Evolutionary conservation across 2,113 vertebrate genomes (phyloP).

Genomic region (Macrotis lagotis): DNA sequence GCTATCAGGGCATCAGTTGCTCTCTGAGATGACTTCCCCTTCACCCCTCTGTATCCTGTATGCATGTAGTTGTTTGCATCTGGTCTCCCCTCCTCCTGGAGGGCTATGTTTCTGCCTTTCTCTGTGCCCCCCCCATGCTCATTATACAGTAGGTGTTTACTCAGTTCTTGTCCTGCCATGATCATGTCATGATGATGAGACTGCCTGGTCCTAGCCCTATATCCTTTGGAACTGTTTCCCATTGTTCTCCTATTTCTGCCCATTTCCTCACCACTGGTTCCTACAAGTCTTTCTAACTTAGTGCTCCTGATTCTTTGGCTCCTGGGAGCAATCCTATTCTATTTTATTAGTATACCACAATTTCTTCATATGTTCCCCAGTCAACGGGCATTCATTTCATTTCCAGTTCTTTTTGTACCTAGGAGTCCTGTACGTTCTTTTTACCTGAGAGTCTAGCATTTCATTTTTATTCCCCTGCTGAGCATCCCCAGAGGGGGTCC

Average conservation of each 20-base stretch:
- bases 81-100: background rate
- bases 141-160: background rate
- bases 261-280: background rate
- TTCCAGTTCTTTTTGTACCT: background rate
- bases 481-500: no score
- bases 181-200: background rate
- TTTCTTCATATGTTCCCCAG: no score
- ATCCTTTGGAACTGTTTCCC: background rate
- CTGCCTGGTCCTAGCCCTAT: background rate
- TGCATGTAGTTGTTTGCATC: background rate
- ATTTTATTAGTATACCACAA: background rate
- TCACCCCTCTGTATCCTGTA: background rate
- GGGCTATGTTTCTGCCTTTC: background rate
- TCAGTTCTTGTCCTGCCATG: background rate
- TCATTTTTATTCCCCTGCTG: background rate
- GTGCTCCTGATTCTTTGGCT: background rate
- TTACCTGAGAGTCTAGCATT: background rate
- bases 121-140: background rate
- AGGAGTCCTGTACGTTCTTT: background rate
- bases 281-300: background rate
- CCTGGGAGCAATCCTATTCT: background rate
- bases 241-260: background rate
- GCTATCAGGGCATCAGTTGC: background rate
- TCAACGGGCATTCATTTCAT: background rate
- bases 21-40: background rate